Evolutionary conservation across 1,140 invertebrate genomes (phyloP).

Genomic region (Musca domestica): DNA sequence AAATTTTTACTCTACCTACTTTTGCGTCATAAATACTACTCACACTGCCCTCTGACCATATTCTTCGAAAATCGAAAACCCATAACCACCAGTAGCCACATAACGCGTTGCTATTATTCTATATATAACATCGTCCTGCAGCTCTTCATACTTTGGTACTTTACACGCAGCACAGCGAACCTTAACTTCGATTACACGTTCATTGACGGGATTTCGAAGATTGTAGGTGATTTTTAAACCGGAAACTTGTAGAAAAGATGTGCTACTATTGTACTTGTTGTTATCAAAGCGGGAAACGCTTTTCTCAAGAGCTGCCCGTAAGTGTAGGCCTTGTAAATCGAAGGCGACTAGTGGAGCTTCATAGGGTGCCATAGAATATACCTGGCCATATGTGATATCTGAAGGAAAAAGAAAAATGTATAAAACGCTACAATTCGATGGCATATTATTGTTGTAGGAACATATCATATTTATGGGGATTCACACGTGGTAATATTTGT

Average conservation of each 20-base stretch:
- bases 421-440: neutral
- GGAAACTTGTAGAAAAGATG: constrained; percentile 63
- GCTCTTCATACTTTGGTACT: constrained; percentile 61
- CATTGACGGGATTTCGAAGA: constrained; percentile 56
- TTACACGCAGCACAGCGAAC: constrained; percentile 66
- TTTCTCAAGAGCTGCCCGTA: constrained; percentile 64
- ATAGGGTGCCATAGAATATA: constrained; percentile 68
- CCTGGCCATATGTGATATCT: constrained; percentile 65
- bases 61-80: constrained; percentile 17
- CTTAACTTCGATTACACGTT: constrained; percentile 59
- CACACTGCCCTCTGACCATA: neutral
- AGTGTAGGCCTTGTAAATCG: constrained; percentile 62
- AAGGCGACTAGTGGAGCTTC: constrained; percentile 68
- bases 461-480: neutral
- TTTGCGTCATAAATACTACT: neutral
- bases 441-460: neutral
- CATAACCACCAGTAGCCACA: constrained; percentile 23
- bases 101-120: constrained; percentile 20
- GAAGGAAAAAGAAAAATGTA: constrained; percentile 25
- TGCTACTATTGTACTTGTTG: constrained; percentile 53
- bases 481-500: too few relatives aligned
- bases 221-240: constrained; percentile 58
- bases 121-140: constrained; percentile 43
- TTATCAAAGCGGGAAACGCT: constrained; percentile 52
- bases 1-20: neutral